phyloP scores from a whole-genome alignment of 1,140 invertebrate species.

The Drosophila saltans region DNA sequence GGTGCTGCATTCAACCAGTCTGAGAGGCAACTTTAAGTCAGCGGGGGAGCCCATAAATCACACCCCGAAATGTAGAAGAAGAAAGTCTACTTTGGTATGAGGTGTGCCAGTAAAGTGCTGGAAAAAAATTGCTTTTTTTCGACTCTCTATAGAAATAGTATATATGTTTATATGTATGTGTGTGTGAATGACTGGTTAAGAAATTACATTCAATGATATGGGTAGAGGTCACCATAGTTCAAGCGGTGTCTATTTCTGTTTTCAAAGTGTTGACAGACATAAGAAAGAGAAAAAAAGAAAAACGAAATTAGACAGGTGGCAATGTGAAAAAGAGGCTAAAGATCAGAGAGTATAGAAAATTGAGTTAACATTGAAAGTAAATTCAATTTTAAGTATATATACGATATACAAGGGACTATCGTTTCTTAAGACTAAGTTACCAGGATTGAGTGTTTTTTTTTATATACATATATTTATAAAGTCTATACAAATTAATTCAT shows the following conservation, averaged over 20 bases:
- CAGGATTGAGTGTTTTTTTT: too few relatives aligned
- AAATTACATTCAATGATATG: slow-evolving; percentile 12
- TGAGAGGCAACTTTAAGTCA: not conserved
- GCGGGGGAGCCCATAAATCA: slow-evolving; percentile 10
- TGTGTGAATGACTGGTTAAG: slow-evolving; percentile 9
- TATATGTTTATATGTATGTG: not conserved
- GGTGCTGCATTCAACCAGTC: slow-evolving; percentile 6
- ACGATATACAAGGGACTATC: too few relatives aligned
- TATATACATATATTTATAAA: too few relatives aligned
- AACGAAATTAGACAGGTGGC: not conserved
- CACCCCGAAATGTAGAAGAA: slow-evolving; percentile 2
- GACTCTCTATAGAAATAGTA: not conserved
- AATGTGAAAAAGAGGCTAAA: not conserved
- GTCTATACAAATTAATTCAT: too few relatives aligned
- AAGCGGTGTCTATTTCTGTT: slow-evolving; percentile 12
- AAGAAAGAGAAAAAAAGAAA: too few relatives aligned
- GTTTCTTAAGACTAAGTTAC: too few relatives aligned
- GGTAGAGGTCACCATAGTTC: slow-evolving; percentile 6
- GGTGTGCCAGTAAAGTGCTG: slow-evolving; percentile 7
- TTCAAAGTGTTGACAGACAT: slow-evolving; percentile 1
- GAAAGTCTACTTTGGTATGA: not conserved
- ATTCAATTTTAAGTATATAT: too few relatives aligned
- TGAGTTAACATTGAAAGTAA: not conserved
- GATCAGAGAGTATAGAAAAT: not conserved
- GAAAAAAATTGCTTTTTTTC: not conserved